Base-by-base conservation (phyloP, 1,140 invertebrate species). In the Drosophila lacertosa region DNA sequence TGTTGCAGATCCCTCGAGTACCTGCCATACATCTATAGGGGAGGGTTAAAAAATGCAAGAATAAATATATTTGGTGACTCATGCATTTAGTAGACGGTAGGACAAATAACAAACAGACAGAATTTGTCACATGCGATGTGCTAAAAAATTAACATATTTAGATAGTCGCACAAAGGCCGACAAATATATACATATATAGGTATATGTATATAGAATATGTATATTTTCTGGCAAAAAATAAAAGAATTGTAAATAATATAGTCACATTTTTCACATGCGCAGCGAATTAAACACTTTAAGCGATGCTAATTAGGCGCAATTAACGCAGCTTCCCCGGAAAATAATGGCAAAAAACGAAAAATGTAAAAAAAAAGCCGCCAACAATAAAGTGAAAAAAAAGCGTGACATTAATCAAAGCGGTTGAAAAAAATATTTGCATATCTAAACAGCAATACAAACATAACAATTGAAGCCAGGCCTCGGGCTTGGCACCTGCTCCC, bases 1-100 rank as follows among this genome's bases (percentile, higher is more conserved):
- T 97, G 96, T 90, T 97, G 97, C 73, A 99, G 93, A 92, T 98
- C 97, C 92, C 96, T 96, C 89, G 96, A 97, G 91, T 99, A 99
- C 86, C 97, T 96, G 92, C 98, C 98, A 96, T 98, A 99, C 96
- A 99, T 98, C 97, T 98, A 93, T 24, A 29, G 1, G 10, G 20
- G 2, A 18, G 39, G 32, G 15, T 13, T 3, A 13, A 10, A 48
- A 35, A 47, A 29, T 0, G 4, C 4, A 13, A 6, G 13, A 29
- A 47, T 4, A 37, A 53, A 4, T 18, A 33, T 3, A 26, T 5
- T n/a, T 3, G 13, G 13, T 67, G 45, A 67, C 13, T 60, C 47
- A 60, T 16, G 16, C 7, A 13, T 3, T 13, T 11, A 10, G 3
- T 11, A 58, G 53, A 48, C 40, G 13, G 33, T 33, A 15, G 37